Conservation (phyloP, 2,888 invertebrate species). For the Baccha elongata region DNA sequence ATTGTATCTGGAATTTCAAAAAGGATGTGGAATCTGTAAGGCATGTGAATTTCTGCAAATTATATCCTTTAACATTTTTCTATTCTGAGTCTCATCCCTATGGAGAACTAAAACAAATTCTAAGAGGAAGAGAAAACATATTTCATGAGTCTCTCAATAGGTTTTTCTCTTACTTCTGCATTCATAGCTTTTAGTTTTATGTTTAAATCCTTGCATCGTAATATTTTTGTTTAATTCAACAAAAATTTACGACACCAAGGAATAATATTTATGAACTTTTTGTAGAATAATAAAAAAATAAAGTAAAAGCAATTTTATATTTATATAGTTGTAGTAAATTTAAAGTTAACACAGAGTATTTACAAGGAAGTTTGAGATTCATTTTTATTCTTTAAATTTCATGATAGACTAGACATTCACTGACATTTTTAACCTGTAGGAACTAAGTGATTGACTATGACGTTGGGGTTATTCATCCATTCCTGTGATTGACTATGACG, state of each 20-base stretch:
- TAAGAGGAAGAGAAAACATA: conserved; percentile 20
- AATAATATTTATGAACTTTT: conserved; percentile 34
- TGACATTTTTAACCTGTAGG: conserved; percentile 5
- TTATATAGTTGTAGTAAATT: not conserved
- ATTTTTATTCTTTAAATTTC: not conserved
- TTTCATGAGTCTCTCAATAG: conserved; percentile 20
- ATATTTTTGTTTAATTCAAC: conserved; percentile 22
- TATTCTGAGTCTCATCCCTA: not conserved
- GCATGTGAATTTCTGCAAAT: conserved; percentile 17
- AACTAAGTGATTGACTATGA: conserved; percentile 11
- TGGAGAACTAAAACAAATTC: not conserved
- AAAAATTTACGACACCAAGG: conserved; percentile 32
- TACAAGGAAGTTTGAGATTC: conserved; percentile 3
- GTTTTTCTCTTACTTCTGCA: conserved; percentile 7
- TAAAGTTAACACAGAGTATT: not conserved
- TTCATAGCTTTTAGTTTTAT: conserved; percentile 9
- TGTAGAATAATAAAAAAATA: conserved; percentile 13
- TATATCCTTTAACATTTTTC: not conserved
- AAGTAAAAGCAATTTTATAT: conserved; percentile 38
- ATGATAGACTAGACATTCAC: not conserved
- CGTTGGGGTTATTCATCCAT: not conserved
- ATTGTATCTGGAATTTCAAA: not conserved
- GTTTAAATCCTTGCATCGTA: not conserved
- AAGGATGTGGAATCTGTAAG: conserved; percentile 55
- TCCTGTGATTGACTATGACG: not conserved